phyloP scores from a whole-genome alignment of 2,888 invertebrate species.

The Rhabditoides inermis region DNA sequence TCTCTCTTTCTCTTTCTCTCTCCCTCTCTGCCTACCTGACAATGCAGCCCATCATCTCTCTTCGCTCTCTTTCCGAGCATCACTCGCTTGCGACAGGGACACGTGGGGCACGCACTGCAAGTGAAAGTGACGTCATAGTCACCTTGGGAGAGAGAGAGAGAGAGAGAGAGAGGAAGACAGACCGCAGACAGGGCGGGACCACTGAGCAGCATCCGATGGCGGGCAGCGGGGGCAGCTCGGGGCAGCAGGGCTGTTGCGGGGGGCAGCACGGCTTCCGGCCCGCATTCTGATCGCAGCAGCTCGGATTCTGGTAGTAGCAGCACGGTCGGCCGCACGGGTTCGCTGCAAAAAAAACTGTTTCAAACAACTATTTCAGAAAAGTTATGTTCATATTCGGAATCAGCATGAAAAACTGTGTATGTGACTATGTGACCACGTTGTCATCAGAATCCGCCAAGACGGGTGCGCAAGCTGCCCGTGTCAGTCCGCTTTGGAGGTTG shows the following conservation, averaged over 20 bases:
- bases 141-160: not conserved
- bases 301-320: conserved; percentile 41
- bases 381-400: too few species aligned
- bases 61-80: conserved; percentile 28
- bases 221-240: conserved; percentile 22
- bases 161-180: not conserved
- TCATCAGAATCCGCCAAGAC: too few species aligned
- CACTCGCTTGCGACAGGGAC: conserved; percentile 30
- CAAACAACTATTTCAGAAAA: not conserved
- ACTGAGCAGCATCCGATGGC: conserved; percentile 20
- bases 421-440: too few species aligned
- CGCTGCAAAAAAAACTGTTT: conserved; percentile 14
- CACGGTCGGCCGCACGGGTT: conserved; percentile 43
- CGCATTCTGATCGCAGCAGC: conserved; percentile 29
- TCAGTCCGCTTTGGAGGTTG: too few species aligned
- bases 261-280: conserved; percentile 38
- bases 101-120: conserved; percentile 28
- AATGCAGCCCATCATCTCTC: conserved; percentile 26
- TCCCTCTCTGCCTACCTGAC: conserved; percentile 20
- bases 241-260: conserved; percentile 39
- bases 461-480: too few species aligned
- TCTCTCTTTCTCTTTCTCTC: not conserved
- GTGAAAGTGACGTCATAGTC: not conserved
- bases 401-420: too few species aligned
- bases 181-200: conserved; percentile 36